Evolutionary conservation across 2,113 vertebrate species (phyloP), one percentile per base, ranked within the genome.

Genomic region (Athene noctua): DNA sequence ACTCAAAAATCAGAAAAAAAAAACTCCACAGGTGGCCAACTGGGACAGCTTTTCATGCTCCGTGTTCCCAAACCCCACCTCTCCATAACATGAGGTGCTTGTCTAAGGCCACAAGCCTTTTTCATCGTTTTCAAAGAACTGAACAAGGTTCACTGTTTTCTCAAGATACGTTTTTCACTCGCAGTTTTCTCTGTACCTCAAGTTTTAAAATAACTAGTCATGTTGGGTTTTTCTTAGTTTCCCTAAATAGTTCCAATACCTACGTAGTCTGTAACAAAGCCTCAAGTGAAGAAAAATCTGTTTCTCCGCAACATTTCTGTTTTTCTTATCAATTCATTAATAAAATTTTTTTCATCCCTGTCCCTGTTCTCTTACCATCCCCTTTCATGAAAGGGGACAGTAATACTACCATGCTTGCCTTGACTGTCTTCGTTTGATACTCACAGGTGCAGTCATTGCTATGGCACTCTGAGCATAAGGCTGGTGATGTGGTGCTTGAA

Each of bases 401-500:
- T 25, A 90, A 80, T 38, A 78, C 30, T 32, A 71, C 40, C 29
- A 5, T 19, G 66, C 90, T 97, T 97, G 96, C 96, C 97, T 96
- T 94, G 95, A 90, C 94, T 51, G 72, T 71, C 67, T 96, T 93
- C 47, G 81, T 97, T 85, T 97, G 97, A 97, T 93, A 96, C 98
- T 98, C 88, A 98, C 96, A 93, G 97, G 95, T 40, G 95, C 91
- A 97, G 98, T 95, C 95, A 98, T n/a, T 42, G 97, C 94, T 88
- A 98, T 91, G 62, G 97, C 96, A 96, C 93, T 97, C 92, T 97
- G 96, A 80, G 97, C 80, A 34, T 97, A 97, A 92, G 98, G 90
- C 80, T 98, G 98, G 83, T 97, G 97, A 92, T 97, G 97, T 1
- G 96, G 67, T 63, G 96, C 89, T 97, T 98, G 98, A 94, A 97